Conservation (phyloP, 2,888 invertebrate genomes). For the Tuberolachnus salignus region DNA sequence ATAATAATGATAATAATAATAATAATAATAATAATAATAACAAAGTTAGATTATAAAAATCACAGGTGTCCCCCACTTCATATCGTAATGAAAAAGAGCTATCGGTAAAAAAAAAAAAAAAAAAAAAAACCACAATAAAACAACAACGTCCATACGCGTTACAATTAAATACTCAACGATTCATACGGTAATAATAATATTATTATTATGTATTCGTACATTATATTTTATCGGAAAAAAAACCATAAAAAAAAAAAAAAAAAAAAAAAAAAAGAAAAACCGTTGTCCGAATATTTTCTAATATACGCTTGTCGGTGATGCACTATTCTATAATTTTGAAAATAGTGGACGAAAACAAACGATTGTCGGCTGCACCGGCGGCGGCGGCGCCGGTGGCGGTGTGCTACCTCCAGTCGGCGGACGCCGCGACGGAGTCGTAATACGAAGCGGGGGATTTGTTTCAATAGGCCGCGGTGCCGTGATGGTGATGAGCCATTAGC, state of each 20-base stretch:
- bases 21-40: slow-evolving; percentile 19
- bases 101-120: background rate
- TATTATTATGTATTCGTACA: no score
- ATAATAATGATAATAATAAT: slow-evolving; percentile 22
- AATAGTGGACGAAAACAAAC: background rate
- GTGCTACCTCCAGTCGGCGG: slow-evolving; percentile 34
- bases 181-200: background rate
- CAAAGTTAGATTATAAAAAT: slow-evolving; percentile 20
- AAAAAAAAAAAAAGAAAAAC: no score
- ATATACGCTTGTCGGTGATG: background rate
- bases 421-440: slow-evolving; percentile 26
- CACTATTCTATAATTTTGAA: no score
- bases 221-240: background rate
- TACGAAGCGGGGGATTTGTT: slow-evolving; percentile 61
- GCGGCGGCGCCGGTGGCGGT: background rate
- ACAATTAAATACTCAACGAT: no score
- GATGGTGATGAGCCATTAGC: slow-evolving; percentile 68
- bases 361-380: background rate
- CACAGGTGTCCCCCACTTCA: slow-evolving; percentile 57
- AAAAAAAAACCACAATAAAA: slow-evolving; percentile 8
- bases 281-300: no score
- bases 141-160: background rate
- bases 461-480: slow-evolving; percentile 79
- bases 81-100: slow-evolving; percentile 13
- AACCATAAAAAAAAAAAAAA: no score